A percentile compares a stretch with the other conserved stretches of the same genome.
Evolutionary conservation across 2,797 vertebrate genomes (phyloP).

Genomic region (Varecia variegata): DNA sequence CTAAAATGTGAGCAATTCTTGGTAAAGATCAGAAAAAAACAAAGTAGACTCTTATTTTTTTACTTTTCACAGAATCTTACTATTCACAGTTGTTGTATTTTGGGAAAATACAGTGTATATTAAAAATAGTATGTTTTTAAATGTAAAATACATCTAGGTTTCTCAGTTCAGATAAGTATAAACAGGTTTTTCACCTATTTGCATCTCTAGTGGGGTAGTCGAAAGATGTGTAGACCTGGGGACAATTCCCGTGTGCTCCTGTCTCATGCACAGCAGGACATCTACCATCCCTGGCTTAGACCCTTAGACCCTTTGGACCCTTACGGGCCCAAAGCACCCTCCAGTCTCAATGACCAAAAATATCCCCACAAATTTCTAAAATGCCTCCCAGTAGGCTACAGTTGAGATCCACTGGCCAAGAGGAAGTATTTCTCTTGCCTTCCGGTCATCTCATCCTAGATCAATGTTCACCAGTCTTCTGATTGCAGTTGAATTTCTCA

Average conservation of each 20-base stretch:
- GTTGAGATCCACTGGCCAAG: neutral
- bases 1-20: conserved; percentile 23
- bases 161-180: neutral
- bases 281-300: neutral
- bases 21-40: conserved; percentile 32
- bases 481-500: neutral
- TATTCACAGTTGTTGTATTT: neutral
- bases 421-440: neutral
- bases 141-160: neutral
- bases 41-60: neutral
- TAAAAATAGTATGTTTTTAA: neutral
- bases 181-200: neutral
- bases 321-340: neutral
- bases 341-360: neutral
- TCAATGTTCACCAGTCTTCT: neutral
- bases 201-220: neutral
- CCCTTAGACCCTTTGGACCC: no score
- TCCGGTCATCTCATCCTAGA: neutral
- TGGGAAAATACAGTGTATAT: neutral
- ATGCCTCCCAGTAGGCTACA: neutral
- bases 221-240: neutral
- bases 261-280: neutral
- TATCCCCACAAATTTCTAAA: neutral
- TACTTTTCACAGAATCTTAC: conserved; percentile 7
- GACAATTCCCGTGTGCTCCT: neutral